These are phyloP conservation scores for Sorex maritimensis DNA, from an alignment of 2,797 vertebrate species.

Conservation along the genomic window DNA sequence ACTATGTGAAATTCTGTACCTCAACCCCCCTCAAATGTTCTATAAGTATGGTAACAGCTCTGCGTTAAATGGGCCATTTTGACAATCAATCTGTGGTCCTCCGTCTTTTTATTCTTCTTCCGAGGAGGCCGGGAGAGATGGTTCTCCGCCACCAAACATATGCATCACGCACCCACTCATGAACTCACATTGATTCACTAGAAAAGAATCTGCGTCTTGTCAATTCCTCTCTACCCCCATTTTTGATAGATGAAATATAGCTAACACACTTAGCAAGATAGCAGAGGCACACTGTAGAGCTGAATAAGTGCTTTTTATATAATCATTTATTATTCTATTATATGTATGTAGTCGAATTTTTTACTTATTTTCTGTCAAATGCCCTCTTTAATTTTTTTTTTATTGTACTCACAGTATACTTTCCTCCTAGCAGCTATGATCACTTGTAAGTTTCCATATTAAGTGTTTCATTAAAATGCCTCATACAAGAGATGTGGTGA, in stretches of 20 bases:
- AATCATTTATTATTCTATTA: neutral
- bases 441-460: neutral
- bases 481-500: neutral
- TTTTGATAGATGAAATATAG: neutral
- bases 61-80: no score
- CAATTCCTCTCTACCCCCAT: neutral
- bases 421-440: neutral
- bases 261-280: neutral
- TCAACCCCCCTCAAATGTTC: no score
- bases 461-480: constrained; percentile 29
- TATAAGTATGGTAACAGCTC: no score
- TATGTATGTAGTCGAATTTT: neutral
- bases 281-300: neutral
- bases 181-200: no score
- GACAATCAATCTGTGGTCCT: no score
- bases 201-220: neutral
- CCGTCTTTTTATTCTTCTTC: no score
- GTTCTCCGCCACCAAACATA: no score
- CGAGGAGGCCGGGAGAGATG: no score
- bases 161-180: no score
- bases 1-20: no score
- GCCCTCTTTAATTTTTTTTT: neutral
- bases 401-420: neutral
- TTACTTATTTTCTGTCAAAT: constrained; percentile 18
- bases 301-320: neutral